These are phyloP conservation scores for Catharus ustulatus DNA, from an alignment of 2,797 vertebrate species.

Conservation along the genomic window DNA sequence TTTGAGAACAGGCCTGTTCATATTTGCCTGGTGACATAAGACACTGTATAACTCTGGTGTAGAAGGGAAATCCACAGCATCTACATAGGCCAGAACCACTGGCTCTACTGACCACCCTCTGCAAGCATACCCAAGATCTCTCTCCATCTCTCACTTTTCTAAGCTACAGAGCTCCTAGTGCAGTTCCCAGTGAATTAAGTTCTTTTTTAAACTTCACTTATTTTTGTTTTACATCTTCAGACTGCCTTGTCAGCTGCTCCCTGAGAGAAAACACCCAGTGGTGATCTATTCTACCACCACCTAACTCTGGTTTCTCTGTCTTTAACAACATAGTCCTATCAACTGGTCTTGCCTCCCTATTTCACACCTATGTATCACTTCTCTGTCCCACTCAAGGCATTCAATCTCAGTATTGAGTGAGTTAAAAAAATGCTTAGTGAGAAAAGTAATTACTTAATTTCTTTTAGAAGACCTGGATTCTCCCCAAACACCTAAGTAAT, in stretches of 20 bases:
- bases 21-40: slow-evolving; percentile 23
- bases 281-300: neutral
- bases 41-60: neutral
- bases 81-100: neutral
- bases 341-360: neutral
- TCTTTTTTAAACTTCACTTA: neutral
- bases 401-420: neutral
- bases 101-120: neutral
- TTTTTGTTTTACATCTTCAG: neutral
- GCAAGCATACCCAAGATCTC: neutral
- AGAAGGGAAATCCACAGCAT: neutral
- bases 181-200: neutral
- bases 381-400: neutral
- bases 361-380: neutral
- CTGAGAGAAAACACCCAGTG: neutral
- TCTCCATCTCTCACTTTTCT: neutral
- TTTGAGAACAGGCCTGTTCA: neutral
- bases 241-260: neutral
- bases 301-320: neutral
- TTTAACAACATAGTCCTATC: neutral
- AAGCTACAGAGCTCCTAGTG: neutral
- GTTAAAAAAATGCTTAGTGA: neutral
- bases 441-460: neutral
- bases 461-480: neutral
- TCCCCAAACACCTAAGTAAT: neutral